Evolutionary conservation across 2,888 invertebrate genomes (phyloP), one percentile per base, ranked within the genome.

Genomic region (Phortica magna): DNA sequence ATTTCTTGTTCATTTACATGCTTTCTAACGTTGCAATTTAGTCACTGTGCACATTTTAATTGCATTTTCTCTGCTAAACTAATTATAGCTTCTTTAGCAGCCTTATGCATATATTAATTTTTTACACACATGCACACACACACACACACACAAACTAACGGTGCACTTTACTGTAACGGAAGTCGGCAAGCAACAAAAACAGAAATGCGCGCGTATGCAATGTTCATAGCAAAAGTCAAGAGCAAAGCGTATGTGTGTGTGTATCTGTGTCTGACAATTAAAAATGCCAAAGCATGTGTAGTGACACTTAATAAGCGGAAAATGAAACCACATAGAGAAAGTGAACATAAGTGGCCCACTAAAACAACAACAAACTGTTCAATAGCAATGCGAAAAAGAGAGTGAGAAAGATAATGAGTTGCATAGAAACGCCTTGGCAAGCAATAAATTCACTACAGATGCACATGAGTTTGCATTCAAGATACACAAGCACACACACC

Each of bases 51-150:
- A 61, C 61, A 64, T 64, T 64, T 64, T 64, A 64, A 64, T 64
- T 64, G 31, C 9, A 31, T 31, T 64, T 31, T 39, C 39, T 64
- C 7, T 61, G 14, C 19, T 7, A 7, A 61, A 61, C 64, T 64
- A 64, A 64, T 64, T 64, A 31, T 22, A 31, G 64, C 64, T 64
- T 22, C 64, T 64, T 31, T 64, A 64, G 64, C 31, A 64, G 64
- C 64, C 31, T 12, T 31, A 31, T 64, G 64, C 64, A 64, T 64
- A 64, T 61, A 7, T 19, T 31, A 0, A 14, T 12, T 31, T 64
- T 31, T 64, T n/a, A n/a, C 7, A 7, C 39, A 42, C n/a, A 65
- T 57, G 17, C n/a, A n/a, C n/a, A n/a, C n/a, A n/a, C n/a, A n/a
- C 7, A 7, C 39, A 42, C 53, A 53, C 53, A 53, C 4, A 53